phyloP scores from a whole-genome alignment of 2,797 vertebrate genomes.

The Crenuchus spilurus region DNA sequence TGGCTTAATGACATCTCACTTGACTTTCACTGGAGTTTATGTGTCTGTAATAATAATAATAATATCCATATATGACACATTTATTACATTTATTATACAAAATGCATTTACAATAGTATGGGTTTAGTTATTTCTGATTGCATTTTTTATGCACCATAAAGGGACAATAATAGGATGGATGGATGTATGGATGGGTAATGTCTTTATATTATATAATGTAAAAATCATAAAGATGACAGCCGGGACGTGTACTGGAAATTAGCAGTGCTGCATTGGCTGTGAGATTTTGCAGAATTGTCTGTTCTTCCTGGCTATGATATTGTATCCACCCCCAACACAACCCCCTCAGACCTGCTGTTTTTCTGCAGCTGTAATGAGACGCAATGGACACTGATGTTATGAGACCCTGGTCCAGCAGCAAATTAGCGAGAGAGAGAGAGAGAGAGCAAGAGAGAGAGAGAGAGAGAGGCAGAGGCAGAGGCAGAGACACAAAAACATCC shows the following conservation, averaged over 20 bases:
- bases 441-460: slow-evolving; percentile 11
- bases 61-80: background rate
- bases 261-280: background rate
- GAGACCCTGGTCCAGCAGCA: slow-evolving; percentile 35
- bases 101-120: too few species aligned
- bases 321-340: background rate
- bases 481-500: slow-evolving; percentile 10
- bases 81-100: too few species aligned
- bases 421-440: slow-evolving; percentile 32
- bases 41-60: background rate
- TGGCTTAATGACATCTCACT: background rate
- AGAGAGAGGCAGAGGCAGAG: slow-evolving; percentile 5
- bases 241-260: background rate
- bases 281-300: background rate
- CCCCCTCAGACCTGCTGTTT: slow-evolving; percentile 20
- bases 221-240: too few species aligned
- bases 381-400: slow-evolving; percentile 42
- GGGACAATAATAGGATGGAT: too few species aligned
- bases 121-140: too few species aligned
- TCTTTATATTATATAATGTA: too few species aligned
- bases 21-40: background rate
- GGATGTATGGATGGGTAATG: too few species aligned
- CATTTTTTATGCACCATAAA: too few species aligned
- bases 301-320: background rate
- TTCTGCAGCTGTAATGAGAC: slow-evolving; percentile 47